Evolutionary conservation across 2,113 vertebrate genomes (phyloP), one percentile per base, ranked within the genome.

Genomic region (Crotalus tigris): DNA sequence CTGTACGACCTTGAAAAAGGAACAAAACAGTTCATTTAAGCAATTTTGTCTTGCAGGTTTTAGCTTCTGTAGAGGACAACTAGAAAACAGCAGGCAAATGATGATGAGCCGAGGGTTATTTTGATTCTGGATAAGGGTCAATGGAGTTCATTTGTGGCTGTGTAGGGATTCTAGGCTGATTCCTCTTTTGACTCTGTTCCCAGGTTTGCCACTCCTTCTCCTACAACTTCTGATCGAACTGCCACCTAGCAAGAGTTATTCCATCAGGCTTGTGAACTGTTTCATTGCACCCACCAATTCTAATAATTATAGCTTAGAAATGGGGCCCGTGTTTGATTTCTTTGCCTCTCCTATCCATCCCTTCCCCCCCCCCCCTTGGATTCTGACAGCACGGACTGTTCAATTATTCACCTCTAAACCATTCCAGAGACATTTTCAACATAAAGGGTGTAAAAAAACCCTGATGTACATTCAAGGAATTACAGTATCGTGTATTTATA

Each of bases 1-100:
- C 94, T 98, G 97, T 92, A 99, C 99, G 93, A 99, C 98, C 99
- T 99, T 94, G 90, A 81, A 93, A 95, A 91, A 94, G 93, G 94
- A 94, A 96, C 59, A 94, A 92, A 64, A 95, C 92, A 93, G 88
- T 57, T 88, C 7, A 11, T 88, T 55, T 5, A 57, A 57, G 33
- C 55, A 12, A 57, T 57, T 57, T 39, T 54, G 10, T 23, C 55
- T 88, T 88, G n/a, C 21, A 21, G 33, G n/a, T 88, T 88, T 57
- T 39, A 4, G 33, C 17, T 55, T 33, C 8, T 21, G 9, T 21
- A 88, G n/a, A 88, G n/a, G 55, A 54, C 1, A 21, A 11, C 55
- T 23, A 55, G 29, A 88, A 53, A 57, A 55, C n/a, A 88, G 87
- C 46, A 29, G 85, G 46, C 21, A 64, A 64, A 64, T 10, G 29